Conservation (phyloP, 1,140 invertebrate genomes). For the Holotrichia oblita region DNA sequence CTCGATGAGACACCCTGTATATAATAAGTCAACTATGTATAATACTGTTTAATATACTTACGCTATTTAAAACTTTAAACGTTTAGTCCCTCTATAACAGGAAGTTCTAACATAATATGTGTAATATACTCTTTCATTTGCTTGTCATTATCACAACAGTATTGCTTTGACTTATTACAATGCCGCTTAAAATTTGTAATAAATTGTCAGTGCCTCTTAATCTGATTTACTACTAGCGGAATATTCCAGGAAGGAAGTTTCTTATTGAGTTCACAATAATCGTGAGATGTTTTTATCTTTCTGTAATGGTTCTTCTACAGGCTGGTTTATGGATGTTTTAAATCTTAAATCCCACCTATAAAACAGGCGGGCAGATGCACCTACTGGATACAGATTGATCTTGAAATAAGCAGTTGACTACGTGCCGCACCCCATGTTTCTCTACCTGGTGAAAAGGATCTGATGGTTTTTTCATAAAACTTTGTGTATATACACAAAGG, state of each 20-base stretch:
- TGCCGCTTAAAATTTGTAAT: too few relatives aligned
- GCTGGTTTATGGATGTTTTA: background rate
- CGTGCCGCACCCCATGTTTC: constrained; percentile 13
- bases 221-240: too few relatives aligned
- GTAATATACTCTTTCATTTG: background rate
- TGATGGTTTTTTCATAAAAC: background rate
- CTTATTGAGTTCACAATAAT: background rate
- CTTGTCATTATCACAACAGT: too few relatives aligned
- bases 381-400: background rate
- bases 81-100: background rate
- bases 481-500: background rate
- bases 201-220: too few relatives aligned
- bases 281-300: background rate
- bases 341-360: constrained; percentile 7
- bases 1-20: too few relatives aligned
- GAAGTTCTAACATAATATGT: background rate
- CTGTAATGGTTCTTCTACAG: background rate
- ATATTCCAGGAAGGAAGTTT: background rate
- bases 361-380: background rate
- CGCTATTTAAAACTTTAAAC: too few relatives aligned
- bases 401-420: background rate
- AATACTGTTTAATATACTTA: too few relatives aligned
- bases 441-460: background rate
- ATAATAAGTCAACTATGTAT: too few relatives aligned
- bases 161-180: too few relatives aligned